These are phyloP conservation scores for Nipponia nippon DNA, from an alignment of 2,113 vertebrate genomes.

Conservation along the genomic window DNA sequence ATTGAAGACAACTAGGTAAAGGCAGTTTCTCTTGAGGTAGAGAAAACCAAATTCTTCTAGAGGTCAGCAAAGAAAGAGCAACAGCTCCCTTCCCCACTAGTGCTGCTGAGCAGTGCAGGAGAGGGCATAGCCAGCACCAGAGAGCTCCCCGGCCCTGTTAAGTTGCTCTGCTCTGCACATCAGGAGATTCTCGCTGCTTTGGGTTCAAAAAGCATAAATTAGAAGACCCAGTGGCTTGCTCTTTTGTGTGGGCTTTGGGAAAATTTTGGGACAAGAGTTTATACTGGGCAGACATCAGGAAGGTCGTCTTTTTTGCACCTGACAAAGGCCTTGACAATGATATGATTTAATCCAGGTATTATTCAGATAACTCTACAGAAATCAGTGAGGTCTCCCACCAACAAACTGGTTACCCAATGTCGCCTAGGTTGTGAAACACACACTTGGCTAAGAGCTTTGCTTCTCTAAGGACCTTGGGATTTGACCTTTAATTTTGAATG, in stretches of 20 bases:
- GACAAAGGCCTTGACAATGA: background rate
- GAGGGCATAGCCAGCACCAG: background rate
- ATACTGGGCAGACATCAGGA: background rate
- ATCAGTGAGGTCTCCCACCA: background rate
- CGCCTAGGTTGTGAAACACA: background rate
- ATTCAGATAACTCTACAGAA: background rate
- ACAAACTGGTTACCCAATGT: background rate
- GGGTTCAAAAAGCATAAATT: background rate
- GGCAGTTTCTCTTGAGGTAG: background rate
- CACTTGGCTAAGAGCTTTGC: background rate
- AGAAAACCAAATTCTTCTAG: background rate
- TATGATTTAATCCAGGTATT: background rate
- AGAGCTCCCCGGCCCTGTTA: background rate
- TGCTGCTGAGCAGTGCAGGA: background rate
- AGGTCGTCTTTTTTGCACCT: background rate
- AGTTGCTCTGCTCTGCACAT: background rate
- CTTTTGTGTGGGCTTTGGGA: background rate
- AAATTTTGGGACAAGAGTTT: background rate
- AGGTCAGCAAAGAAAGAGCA: background rate
- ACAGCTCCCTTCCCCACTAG: background rate
- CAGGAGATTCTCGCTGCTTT: background rate
- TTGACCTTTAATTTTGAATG: background rate
- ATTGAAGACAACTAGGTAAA: background rate
- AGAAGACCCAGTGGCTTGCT: background rate
- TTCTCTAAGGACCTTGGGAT: background rate